These are phyloP conservation scores for Hydrocynus forskahlii DNA, from an alignment of 2,797 vertebrate genomes.

Conservation along the genomic window DNA sequence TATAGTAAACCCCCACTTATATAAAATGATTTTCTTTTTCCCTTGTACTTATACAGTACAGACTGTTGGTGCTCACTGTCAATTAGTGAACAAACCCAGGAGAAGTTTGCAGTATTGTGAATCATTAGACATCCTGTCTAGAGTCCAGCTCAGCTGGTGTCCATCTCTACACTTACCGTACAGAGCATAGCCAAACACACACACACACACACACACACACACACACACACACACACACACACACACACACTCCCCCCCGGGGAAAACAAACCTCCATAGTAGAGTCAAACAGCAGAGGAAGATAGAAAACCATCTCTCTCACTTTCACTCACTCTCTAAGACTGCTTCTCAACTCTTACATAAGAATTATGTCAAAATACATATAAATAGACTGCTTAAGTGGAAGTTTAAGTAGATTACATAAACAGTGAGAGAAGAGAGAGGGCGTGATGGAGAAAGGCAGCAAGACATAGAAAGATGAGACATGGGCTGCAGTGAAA, in stretches of 20 bases:
- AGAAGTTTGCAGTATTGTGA: neutral
- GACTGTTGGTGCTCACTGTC: neutral
- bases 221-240: too few relatives aligned
- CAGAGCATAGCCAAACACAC: neutral
- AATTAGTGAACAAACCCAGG: slow-evolving; percentile 4
- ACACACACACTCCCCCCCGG: too few relatives aligned
- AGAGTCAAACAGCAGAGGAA: neutral
- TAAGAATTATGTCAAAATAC: slow-evolving; percentile 10
- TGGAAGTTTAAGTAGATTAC: slow-evolving; percentile 10
- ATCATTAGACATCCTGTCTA: neutral
- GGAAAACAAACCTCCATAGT: neutral
- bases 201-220: too few relatives aligned
- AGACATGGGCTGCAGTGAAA: neutral
- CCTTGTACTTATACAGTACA: neutral
- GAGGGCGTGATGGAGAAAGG: neutral
- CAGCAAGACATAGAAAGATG: neutral
- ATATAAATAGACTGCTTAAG: neutral
- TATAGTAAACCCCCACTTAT: too few relatives aligned
- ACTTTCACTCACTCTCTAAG: neutral
- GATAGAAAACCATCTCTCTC: neutral
- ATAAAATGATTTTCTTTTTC: too few relatives aligned
- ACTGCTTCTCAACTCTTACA: neutral
- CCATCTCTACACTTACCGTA: neutral
- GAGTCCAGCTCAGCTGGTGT: slow-evolving; percentile 3
- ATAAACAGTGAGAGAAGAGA: slow-evolving; percentile 7